These are phyloP conservation scores for Seira musarum DNA, from an alignment of 2,888 invertebrate species.

Conservation along the genomic window DNA sequence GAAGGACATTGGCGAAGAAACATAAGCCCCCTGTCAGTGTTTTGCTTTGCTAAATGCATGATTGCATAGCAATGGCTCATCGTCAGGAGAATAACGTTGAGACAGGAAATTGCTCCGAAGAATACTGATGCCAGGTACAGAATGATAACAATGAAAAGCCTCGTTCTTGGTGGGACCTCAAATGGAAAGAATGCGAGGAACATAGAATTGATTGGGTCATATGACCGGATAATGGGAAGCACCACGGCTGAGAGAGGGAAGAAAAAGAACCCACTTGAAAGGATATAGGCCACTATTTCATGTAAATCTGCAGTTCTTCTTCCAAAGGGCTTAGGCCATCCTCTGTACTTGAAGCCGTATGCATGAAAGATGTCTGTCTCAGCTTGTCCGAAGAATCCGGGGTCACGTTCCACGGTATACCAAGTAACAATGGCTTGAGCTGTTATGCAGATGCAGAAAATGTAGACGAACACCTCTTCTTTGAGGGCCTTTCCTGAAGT, in stretches of 20 bases:
- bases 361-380: neutral
- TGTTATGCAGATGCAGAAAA: neutral
- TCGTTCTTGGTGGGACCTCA: neutral
- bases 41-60: no score
- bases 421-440: neutral
- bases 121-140: neutral
- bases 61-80: no score
- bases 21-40: no score
- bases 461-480: neutral
- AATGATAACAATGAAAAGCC: neutral
- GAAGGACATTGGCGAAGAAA: no score
- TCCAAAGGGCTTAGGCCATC: neutral
- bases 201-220: slow-evolving; percentile 9
- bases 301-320: neutral
- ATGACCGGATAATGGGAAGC: neutral
- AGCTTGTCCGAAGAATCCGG: neutral
- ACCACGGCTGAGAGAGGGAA: neutral
- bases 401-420: neutral
- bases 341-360: neutral
- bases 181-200: slow-evolving; percentile 6
- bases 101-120: no score
- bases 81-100: no score
- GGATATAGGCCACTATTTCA: neutral
- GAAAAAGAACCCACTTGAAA: neutral
- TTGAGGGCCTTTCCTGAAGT: neutral